phyloP scores from a whole-genome alignment of 2,888 invertebrate genomes.

The Poecilobothrus nobilitatus region DNA sequence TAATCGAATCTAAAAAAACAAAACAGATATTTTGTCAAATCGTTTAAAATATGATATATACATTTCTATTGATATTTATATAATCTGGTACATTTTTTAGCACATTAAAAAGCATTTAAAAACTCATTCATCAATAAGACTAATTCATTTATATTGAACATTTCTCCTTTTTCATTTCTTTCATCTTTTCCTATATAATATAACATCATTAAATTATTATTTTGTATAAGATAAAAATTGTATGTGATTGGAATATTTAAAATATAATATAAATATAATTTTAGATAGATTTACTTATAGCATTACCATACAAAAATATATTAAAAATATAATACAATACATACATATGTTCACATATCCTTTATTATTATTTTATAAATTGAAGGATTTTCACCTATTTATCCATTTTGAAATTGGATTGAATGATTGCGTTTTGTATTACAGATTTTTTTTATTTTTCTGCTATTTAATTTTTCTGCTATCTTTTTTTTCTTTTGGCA shows the following conservation, averaged over 20 bases:
- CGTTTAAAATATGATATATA: too few species aligned
- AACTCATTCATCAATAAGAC: conserved; percentile 6
- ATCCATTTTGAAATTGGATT: not conserved
- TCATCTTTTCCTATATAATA: not conserved
- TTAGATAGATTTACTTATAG: too few species aligned
- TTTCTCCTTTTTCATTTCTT: not conserved
- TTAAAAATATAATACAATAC: not conserved
- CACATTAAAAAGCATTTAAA: conserved; percentile 10
- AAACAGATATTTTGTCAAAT: too few species aligned
- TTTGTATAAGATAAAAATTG: not conserved
- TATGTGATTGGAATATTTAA: not conserved
- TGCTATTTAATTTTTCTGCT: too few species aligned
- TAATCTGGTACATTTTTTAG: too few species aligned
- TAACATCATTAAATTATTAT: not conserved
- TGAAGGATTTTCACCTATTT: conserved; percentile 1
- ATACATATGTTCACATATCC: too few species aligned
- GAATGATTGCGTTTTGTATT: not conserved
- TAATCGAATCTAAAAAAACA: too few species aligned
- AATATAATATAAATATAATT: not conserved
- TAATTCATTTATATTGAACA: not conserved
- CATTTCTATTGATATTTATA: too few species aligned
- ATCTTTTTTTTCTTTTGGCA: too few species aligned
- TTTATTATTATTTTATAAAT: not conserved
- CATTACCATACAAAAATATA: too few species aligned
- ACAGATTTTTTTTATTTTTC: not conserved